Evolutionary conservation across 2,113 vertebrate species (phyloP).

Genomic region (Pipra filicauda): DNA sequence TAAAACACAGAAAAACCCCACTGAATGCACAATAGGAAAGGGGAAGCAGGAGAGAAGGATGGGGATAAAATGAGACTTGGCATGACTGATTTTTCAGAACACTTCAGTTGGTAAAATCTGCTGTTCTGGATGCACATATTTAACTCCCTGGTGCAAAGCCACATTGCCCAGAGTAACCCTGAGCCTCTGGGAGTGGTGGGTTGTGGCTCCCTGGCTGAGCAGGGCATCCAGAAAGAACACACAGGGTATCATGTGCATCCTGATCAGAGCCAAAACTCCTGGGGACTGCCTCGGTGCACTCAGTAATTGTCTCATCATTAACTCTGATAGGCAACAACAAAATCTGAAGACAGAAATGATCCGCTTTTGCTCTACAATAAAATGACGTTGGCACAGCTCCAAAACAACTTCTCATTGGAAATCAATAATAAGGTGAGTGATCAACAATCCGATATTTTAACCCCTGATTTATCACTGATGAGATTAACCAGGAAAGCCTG

Average conservation of each 20-base stretch:
- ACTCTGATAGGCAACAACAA: conserved; percentile 83
- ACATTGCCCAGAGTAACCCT: background rate
- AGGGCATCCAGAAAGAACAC: background rate
- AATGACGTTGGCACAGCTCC: conserved; percentile 85
- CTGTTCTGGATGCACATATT: background rate
- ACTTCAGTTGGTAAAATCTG: background rate
- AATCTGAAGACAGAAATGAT: conserved; percentile 89
- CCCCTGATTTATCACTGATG: background rate
- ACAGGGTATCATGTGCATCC: background rate
- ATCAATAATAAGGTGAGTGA: conserved; percentile 76
- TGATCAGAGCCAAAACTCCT: background rate
- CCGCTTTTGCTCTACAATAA: conserved; percentile 91
- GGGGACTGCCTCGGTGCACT: background rate
- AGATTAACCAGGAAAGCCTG: background rate
- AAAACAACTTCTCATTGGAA: conserved; percentile 84
- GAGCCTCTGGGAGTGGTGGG: background rate
- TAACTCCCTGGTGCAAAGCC: background rate
- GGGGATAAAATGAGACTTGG: background rate
- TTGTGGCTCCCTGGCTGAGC: background rate
- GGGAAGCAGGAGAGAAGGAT: background rate
- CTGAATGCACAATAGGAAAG: background rate
- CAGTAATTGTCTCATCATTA: background rate
- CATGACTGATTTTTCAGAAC: background rate
- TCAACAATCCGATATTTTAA: background rate
- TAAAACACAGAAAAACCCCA: background rate